Base-by-base conservation (phyloP, 2,797 vertebrate genomes). In the Brotula barbata region DNA sequence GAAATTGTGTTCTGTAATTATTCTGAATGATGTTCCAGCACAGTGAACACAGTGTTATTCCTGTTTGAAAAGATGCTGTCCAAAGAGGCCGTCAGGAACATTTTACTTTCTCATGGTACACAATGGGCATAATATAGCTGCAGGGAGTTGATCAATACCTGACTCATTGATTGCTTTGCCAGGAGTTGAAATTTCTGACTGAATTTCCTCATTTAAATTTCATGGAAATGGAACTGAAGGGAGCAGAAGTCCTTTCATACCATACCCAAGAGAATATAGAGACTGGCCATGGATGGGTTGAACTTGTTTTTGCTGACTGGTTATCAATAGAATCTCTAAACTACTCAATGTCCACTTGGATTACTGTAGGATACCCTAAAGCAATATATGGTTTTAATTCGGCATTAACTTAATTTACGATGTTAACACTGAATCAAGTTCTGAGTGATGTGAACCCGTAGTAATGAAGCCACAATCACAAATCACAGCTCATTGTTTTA, bases 11-110 rank as follows among this genome's bases (percentile, higher is more conserved):
- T 74, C 58, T 62, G 33, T 78, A 75, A 82, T 76, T 41, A 69
- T 53, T 63, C 22, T 72, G 51, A 75, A 53, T 6, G 52, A 46
- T 68, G 47, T 71, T 71, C 58, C 58, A 48, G 20, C 68, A 70
- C 72, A 75, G 73, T 13, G 41, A 69, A 34, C n/a, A 7, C 22
- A 16, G 9, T 23, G 61, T 73, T 70, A 11, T 33, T 11, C 9
- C 73, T 54, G 34, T 68, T 73, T 59, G 21, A 47, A 66, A 73
- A 71, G 52, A 46, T 70, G 64, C 53, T 58, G 54, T 73, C 75
- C 64, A 57, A 68, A 8, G 1, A 65, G n/a, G 40, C 49, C 53
- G 22, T 52, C 40, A 31, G 37, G 36, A 25, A 48, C 53, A 50
- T 50, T 44, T 78, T 58, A 68, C 55, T 61, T 58, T 22, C 65